These are phyloP conservation scores for Tortricodes alternella DNA, from an alignment of 2,888 invertebrate genomes.

Conservation along the genomic window DNA sequence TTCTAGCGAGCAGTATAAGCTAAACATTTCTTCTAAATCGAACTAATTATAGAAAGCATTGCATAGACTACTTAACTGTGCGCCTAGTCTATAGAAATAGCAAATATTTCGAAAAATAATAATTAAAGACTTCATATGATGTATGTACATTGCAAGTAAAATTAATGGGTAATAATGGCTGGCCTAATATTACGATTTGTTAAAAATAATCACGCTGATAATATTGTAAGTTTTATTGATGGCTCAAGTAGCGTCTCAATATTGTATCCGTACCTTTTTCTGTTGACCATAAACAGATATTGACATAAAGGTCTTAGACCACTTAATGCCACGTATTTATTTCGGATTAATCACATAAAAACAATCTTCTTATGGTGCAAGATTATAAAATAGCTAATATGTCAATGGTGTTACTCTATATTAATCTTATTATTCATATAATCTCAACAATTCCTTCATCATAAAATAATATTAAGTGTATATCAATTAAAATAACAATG, in stretches of 20 bases:
- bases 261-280: not conserved
- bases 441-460: conserved; percentile 23
- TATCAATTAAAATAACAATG: conserved; percentile 4
- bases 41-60: conserved; percentile 66
- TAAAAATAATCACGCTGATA: no score
- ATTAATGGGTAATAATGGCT: not conserved
- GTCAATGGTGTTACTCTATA: conserved; percentile 17
- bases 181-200: not conserved
- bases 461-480: conserved; percentile 1
- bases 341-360: conserved; percentile 9
- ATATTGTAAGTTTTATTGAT: no score
- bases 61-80: conserved; percentile 62
- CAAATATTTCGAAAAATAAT: conserved; percentile 34
- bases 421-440: not conserved
- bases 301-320: not conserved
- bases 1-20: conserved; percentile 64
- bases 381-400: conserved; percentile 18
- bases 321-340: not conserved
- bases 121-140: not conserved
- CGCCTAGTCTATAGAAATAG: conserved; percentile 53
- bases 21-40: conserved; percentile 51
- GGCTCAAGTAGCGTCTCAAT: not conserved
- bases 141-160: not conserved
- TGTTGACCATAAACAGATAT: not conserved
- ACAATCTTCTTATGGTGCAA: conserved; percentile 16